These are phyloP conservation scores for Amphipoea lucens DNA, from an alignment of 2,888 invertebrate species.

Conservation along the genomic window DNA sequence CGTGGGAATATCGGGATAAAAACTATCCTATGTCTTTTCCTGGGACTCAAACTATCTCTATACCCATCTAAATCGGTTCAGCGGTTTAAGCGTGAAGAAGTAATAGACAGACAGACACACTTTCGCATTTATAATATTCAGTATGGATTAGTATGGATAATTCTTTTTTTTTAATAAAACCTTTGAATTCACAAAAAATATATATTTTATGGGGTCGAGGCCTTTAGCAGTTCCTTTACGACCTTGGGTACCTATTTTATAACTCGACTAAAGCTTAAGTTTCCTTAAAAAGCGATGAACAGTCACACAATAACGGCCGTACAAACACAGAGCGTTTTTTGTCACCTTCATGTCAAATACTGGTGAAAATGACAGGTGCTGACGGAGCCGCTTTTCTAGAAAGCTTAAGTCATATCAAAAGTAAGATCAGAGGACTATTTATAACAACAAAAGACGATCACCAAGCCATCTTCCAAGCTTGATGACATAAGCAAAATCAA, in stretches of 20 bases:
- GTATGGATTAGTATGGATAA: too few species aligned
- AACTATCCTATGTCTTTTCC: too few species aligned
- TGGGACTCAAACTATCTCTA: too few species aligned
- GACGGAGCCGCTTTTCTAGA: not conserved
- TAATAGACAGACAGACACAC: too few species aligned
- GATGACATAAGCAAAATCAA: conserved; percentile 8
- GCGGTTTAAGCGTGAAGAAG: too few species aligned
- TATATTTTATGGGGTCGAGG: too few species aligned
- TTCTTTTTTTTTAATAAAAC: not conserved
- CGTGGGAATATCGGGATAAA: too few species aligned
- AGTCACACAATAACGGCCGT: not conserved
- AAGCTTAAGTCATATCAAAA: not conserved
- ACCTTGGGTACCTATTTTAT: not conserved
- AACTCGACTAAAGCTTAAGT: not conserved
- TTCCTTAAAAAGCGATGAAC: not conserved
- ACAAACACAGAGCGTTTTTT: too few species aligned
- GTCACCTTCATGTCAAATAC: not conserved
- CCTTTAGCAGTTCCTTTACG: not conserved
- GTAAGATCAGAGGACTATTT: not conserved
- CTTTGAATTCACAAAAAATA: not conserved
- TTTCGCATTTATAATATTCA: too few species aligned
- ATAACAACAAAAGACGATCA: not conserved
- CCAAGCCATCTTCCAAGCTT: not conserved
- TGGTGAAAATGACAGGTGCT: not conserved
- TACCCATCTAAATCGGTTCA: too few species aligned